These are phyloP conservation scores for Sarcophaga variegata DNA, from an alignment of 2,888 invertebrate genomes.

Conservation along the genomic window DNA sequence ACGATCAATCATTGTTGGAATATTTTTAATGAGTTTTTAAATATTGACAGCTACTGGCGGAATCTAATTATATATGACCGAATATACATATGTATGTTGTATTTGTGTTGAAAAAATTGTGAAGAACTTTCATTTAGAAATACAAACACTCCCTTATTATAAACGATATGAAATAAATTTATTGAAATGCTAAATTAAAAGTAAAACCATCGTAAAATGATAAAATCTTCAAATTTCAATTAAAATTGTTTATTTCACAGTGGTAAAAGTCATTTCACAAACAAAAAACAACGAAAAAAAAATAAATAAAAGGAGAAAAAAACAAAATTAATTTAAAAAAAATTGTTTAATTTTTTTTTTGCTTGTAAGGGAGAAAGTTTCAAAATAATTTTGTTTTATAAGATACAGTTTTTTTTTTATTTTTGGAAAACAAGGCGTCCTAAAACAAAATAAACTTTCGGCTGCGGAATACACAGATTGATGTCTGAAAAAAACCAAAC, in stretches of 20 bases:
- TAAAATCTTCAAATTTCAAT: slow-evolving; percentile 20
- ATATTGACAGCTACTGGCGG: slow-evolving; percentile 19
- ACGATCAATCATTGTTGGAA: slow-evolving; percentile 22
- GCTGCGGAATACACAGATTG: too few species aligned
- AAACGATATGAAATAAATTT: neutral
- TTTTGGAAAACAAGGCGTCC: too few species aligned
- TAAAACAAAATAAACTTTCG: too few species aligned
- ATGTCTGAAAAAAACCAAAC: too few species aligned
- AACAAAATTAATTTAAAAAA: neutral
- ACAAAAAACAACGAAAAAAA: neutral
- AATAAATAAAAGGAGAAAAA: slow-evolving; percentile 32
- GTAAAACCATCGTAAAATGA: neutral
- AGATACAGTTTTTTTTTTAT: too few species aligned
- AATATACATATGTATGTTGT: neutral
- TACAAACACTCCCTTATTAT: neutral
- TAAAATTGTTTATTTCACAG: slow-evolving; percentile 12
- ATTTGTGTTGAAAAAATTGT: neutral
- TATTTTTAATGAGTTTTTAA: slow-evolving; percentile 22
- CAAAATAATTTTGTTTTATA: too few species aligned
- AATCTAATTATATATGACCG: neutral
- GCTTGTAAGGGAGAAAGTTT: too few species aligned
- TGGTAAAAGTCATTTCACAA: neutral
- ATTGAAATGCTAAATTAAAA: neutral
- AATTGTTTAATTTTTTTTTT: slow-evolving; percentile 29
- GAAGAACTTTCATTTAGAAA: neutral